Percentiles rank a stretch among this genome's conserved stretches.
phyloP scores from a whole-genome alignment of 2,888 invertebrate genomes.

The Chesias legatella region DNA sequence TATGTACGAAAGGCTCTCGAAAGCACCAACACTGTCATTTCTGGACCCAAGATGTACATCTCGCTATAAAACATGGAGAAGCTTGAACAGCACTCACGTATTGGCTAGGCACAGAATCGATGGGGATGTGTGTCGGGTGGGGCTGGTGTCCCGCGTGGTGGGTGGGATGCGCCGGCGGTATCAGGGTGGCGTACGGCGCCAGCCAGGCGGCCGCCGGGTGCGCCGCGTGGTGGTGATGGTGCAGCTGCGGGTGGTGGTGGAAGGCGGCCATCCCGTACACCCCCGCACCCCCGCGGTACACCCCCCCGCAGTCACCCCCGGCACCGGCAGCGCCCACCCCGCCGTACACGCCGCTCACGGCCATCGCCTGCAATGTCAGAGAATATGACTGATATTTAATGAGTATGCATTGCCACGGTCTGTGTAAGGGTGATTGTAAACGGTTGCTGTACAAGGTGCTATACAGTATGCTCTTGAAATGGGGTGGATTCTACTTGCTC shows the following conservation, averaged over 20 bases:
- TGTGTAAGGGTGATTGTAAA: conserved; percentile 18
- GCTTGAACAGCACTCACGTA: conserved; percentile 53
- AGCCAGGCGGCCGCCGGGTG: conserved; percentile 69
- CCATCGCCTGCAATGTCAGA: conserved; percentile 54
- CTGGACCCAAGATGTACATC: too few relatives aligned
- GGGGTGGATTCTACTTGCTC: too few relatives aligned
- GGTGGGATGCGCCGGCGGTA: conserved; percentile 62
- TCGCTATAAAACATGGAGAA: neutral
- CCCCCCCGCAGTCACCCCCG: conserved; percentile 63
- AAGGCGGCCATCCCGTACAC: conserved; percentile 71
- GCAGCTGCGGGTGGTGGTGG: conserved; percentile 69
- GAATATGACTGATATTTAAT: conserved; percentile 26
- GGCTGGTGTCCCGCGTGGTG: conserved; percentile 62
- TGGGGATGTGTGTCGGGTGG: conserved; percentile 68
- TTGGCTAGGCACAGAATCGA: conserved; percentile 76
- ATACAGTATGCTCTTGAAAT: too few relatives aligned
- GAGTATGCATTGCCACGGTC: conserved; percentile 24
- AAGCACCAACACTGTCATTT: too few relatives aligned
- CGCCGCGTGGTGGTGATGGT: conserved; percentile 67
- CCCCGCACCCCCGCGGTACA: conserved; percentile 68
- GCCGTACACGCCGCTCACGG: conserved; percentile 69
- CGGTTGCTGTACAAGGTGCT: neutral
- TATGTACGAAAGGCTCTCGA: too few relatives aligned
- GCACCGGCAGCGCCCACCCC: conserved; percentile 57
- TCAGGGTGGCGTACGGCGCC: conserved; percentile 69